Conservation (phyloP, 2,888 invertebrate genomes). For the Meloe dianella region DNA sequence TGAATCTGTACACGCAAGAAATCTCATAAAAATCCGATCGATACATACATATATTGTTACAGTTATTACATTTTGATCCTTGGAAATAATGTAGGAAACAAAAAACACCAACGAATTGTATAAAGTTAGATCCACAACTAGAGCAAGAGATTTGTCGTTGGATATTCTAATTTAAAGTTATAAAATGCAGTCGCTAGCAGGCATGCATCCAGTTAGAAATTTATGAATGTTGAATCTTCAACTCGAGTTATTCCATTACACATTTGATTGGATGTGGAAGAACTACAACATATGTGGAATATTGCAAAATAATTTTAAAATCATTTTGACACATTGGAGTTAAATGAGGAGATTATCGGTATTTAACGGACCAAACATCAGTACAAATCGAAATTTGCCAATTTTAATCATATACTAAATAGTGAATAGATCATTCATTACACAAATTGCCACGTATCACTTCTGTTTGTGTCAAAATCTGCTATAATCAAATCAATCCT, state of each 20-base stretch:
- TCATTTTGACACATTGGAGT: too few species aligned
- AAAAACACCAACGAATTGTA: constrained; percentile 21
- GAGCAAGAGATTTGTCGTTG: constrained; percentile 40
- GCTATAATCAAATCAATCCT: too few species aligned
- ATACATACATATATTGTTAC: constrained; percentile 47
- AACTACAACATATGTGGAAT: neutral
- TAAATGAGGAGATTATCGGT: too few species aligned
- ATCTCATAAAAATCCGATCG: constrained; percentile 45
- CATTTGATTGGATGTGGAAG: neutral
- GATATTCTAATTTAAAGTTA: constrained; percentile 48
- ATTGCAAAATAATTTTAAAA: too few species aligned
- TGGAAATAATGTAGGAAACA: constrained; percentile 42
- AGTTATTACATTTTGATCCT: constrained; percentile 47
- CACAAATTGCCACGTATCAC: too few species aligned
- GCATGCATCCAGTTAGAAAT: constrained; percentile 38
- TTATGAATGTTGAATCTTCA: constrained; percentile 35
- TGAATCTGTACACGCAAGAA: constrained; percentile 35
- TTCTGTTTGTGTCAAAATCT: too few species aligned
- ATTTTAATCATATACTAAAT: too few species aligned
- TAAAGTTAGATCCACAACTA: constrained; percentile 30
- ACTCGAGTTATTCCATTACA: neutral
- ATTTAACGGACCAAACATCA: too few species aligned
- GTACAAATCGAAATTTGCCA: too few species aligned
- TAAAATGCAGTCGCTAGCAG: constrained; percentile 43
- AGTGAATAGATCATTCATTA: too few species aligned